Evolutionary conservation across 2,888 invertebrate species (phyloP), one percentile per base, ranked within the genome.

Genomic region (Mythimna impura): DNA sequence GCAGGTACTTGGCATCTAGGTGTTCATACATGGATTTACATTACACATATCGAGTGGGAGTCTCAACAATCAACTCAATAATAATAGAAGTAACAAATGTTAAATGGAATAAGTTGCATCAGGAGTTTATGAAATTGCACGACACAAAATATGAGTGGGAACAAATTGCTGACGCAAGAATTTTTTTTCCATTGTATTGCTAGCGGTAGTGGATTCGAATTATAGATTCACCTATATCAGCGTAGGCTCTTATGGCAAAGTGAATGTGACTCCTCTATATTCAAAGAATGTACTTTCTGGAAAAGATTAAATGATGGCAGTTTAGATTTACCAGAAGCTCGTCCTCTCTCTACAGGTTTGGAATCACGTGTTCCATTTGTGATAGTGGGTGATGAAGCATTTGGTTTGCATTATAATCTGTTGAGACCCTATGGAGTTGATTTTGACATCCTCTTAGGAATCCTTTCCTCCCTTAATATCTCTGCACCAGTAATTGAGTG

Each of bases 351-450:
- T 76, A 73, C 30, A 71, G 54, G 36, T 47, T 50, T 30, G 20
- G 30, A 64, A 61, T n/a, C n/a, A 36, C 40, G 36, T 43, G 40
- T 61, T 40, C 61, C 61, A 36, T 61, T 36, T 43, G 86, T 87
- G 58, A 61, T 91, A 50, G 71, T 89, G 50, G 88, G 87, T 25
- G 86, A 88, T 80, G 87, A 86, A 73, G 87, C 83, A 34, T 88
- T 89, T 73, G 69, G 77, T 43, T 70, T 89, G 64, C 68, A 76
- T 66, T 73, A 76, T 52, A 76, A 87, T 81, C 55, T 87, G 47
- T 66, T 89, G 66, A 71, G 85, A 72, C 85, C 88, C 36, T 88
- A 43, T 43, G 43, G 43, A 43, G 43, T n/a, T n/a, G n/a, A n/a
- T n/a, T n/a, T n/a, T n/a, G n/a, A n/a, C n/a, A n/a, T n/a, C n/a